phyloP scores from a whole-genome alignment of 2,113 vertebrate species.

The Cynocephalus volans region DNA sequence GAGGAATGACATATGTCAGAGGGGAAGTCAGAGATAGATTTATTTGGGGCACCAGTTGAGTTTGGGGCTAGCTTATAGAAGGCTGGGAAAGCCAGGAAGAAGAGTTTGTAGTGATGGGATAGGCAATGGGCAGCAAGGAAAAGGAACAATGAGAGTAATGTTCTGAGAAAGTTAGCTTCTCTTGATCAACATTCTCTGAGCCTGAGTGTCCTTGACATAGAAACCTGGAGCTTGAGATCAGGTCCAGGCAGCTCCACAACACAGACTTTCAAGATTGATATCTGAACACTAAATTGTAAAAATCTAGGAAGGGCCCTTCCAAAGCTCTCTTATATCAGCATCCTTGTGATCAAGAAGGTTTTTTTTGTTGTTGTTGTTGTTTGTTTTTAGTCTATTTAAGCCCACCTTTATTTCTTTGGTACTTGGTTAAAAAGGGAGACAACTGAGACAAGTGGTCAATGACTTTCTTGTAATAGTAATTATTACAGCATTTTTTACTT shows the following conservation, averaged over 20 bases:
- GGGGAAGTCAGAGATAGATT: background rate
- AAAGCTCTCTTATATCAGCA: background rate
- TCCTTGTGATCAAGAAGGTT: background rate
- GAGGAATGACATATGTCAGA: background rate
- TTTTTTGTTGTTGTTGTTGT: background rate
- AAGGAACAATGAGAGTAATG: background rate
- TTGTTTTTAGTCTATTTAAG: background rate
- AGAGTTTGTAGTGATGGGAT: background rate
- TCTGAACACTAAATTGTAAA: background rate
- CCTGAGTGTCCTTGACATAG: background rate
- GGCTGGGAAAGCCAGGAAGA: constrained; percentile 5
- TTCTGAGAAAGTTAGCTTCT: background rate
- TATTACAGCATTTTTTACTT: constrained; percentile 32
- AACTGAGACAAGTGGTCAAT: background rate
- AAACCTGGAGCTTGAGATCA: constrained; percentile 34
- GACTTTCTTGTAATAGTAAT: constrained; percentile 34
- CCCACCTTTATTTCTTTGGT: background rate
- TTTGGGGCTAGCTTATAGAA: background rate
- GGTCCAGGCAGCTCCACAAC: background rate
- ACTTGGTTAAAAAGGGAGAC: background rate
- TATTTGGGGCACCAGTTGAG: background rate
- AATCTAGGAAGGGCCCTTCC: background rate
- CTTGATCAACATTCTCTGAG: constrained; percentile 19
- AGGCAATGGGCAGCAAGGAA: background rate
- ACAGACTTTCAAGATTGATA: background rate